Conservation (phyloP, 2,888 invertebrate genomes). For the Ischnus inquisitorius region DNA sequence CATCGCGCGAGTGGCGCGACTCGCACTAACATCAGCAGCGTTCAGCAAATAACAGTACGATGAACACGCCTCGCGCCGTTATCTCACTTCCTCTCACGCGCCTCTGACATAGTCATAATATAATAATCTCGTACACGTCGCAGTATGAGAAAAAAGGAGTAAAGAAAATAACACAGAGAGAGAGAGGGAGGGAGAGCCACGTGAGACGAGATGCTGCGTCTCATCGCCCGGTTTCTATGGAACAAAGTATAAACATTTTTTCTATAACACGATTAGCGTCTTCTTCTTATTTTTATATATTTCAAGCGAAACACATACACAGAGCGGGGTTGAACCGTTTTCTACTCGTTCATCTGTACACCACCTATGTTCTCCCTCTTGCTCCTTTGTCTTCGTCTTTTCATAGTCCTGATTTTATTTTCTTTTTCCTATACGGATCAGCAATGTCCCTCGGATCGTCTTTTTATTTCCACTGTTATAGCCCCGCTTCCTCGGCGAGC, state of each 20-base stretch:
- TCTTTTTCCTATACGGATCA: conserved; percentile 17
- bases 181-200: neutral
- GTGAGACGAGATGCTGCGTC: conserved; percentile 62
- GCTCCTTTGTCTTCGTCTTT: conserved; percentile 56
- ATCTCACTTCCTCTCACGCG: conserved; percentile 86
- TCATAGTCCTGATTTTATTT: conserved; percentile 53
- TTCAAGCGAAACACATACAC: conserved; percentile 56
- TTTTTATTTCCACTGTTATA: conserved; percentile 63
- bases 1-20: conserved; percentile 69
- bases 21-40: conserved; percentile 81
- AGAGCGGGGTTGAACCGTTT: conserved; percentile 49
- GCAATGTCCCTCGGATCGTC: conserved; percentile 26
- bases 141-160: conserved; percentile 54
- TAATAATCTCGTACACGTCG: conserved; percentile 68
- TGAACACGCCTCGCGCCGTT: conserved; percentile 87
- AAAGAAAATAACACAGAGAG: conserved; percentile 24
- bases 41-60: conserved; percentile 77
- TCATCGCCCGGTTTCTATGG: conserved; percentile 56
- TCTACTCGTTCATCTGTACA: conserved; percentile 51
- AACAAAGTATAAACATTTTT: conserved; percentile 44
- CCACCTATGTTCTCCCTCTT: conserved; percentile 25
- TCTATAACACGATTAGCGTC: conserved; percentile 66
- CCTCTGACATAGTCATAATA: conserved; percentile 63
- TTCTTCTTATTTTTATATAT: conserved; percentile 67
- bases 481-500: conserved; percentile 37